A percentile compares a stretch with the other conserved stretches of the same genome.
These are phyloP conservation scores for Spisula solida DNA, from an alignment of 2,888 invertebrate genomes.

Conservation along the genomic window DNA sequence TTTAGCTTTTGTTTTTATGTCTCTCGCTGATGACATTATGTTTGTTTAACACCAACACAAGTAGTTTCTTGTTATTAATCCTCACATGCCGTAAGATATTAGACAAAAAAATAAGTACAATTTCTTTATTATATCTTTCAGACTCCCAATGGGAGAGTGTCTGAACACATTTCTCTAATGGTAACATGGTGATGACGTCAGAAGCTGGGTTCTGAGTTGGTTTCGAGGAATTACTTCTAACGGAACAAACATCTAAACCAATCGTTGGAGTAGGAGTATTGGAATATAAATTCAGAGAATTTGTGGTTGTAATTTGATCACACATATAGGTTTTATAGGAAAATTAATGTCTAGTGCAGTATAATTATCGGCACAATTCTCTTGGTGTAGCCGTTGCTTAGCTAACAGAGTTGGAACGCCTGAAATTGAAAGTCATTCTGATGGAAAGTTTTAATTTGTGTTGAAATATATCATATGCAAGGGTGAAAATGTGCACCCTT, in stretches of 20 bases:
- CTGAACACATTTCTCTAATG: neutral
- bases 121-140: neutral
- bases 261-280: no score
- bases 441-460: neutral
- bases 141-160: neutral
- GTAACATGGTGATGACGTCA: neutral
- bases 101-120: neutral
- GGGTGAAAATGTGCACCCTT: neutral
- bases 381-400: neutral
- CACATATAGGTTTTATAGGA: no score
- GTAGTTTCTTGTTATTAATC: neutral
- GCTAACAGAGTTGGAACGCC: neutral
- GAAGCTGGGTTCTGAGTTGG: neutral
- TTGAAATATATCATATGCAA: neutral
- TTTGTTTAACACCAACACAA: neutral
- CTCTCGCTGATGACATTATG: neutral
- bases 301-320: neutral
- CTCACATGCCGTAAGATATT: neutral
- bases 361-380: no score
- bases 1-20: neutral
- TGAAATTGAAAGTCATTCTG: neutral
- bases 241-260: no score
- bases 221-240: neutral
- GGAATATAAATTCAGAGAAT: neutral
- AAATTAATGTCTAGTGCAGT: no score